Percentiles rank a stretch among this genome's conserved stretches.
phyloP scores from a whole-genome alignment of 2,797 vertebrate genomes.

The Chelon labrosus region DNA sequence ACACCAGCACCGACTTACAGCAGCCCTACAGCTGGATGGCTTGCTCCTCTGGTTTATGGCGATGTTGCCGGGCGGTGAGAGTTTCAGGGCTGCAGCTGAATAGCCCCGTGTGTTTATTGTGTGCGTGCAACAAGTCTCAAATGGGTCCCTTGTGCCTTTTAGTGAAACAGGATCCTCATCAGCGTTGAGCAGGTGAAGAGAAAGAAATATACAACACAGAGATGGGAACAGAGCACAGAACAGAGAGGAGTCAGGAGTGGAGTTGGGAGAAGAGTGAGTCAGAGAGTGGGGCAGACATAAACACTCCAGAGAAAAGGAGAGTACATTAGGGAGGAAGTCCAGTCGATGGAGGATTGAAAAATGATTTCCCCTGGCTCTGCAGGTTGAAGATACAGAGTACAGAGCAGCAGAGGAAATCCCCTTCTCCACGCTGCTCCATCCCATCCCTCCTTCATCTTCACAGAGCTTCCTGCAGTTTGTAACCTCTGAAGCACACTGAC shows the following conservation, averaged over 20 bases:
- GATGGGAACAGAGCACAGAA: conserved; percentile 27
- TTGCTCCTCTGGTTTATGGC: conserved; percentile 30
- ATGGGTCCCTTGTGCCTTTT: conserved; percentile 54
- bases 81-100: conserved; percentile 55
- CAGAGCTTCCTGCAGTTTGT: conserved; percentile 45
- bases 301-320: conserved; percentile 47
- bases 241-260: neutral
- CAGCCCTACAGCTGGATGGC: conserved; percentile 64
- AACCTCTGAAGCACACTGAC: conserved; percentile 38
- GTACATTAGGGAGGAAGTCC: conserved; percentile 63
- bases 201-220: conserved; percentile 25
- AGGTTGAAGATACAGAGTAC: conserved; percentile 56
- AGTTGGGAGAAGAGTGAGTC: neutral
- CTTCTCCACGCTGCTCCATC: conserved; percentile 33
- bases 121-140: conserved; percentile 23
- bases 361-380: conserved; percentile 60
- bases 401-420: conserved; percentile 63
- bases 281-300: conserved; percentile 43
- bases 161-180: conserved; percentile 68
- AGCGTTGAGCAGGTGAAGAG: conserved; percentile 54
- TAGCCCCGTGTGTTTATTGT: conserved; percentile 32
- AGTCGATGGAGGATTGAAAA: conserved; percentile 52
- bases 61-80: conserved; percentile 17
- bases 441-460: conserved; percentile 53
- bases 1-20: conserved; percentile 47